These are phyloP conservation scores for Saturnia japonica DNA, from an alignment of 2,888 invertebrate genomes.

Conservation along the genomic window DNA sequence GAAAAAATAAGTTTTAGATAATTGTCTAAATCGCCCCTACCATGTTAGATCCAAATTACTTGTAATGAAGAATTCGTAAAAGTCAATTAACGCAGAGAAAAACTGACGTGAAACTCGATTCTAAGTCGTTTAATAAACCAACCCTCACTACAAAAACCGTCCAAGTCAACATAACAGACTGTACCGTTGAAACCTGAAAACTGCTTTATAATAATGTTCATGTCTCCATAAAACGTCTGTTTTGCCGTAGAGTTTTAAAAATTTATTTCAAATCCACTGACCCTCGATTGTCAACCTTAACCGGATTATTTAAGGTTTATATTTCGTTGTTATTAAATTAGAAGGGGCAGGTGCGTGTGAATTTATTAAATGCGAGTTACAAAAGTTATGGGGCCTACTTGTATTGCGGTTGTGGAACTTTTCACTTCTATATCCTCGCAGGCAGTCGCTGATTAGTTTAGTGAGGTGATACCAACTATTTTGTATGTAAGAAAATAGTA, in stretches of 20 bases:
- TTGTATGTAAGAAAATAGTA: not conserved
- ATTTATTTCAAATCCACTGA: not conserved
- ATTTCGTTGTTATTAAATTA: not conserved
- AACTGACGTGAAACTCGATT: not conserved
- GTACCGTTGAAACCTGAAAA: not conserved
- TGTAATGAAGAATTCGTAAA: not conserved
- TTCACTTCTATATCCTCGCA: not conserved
- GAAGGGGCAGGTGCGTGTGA: not conserved
- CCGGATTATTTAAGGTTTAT: not conserved
- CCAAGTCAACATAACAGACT: not conserved
- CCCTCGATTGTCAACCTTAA: not conserved
- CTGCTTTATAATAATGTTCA: constrained; percentile 5
- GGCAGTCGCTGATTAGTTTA: not conserved
- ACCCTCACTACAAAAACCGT: not conserved
- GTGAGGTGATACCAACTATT: not conserved
- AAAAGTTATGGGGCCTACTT: not conserved
- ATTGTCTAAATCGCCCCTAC: too few species aligned
- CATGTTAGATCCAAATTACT: too few species aligned
- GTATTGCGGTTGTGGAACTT: not conserved
- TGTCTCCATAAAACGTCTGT: not conserved
- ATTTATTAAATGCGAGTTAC: not conserved
- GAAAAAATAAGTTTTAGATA: too few species aligned
- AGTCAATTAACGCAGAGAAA: not conserved
- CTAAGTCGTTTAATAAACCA: not conserved
- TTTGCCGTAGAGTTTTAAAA: constrained; percentile 2